Conservation (phyloP, 2,113 vertebrate genomes). For the Gymnorhina tibicen region DNA sequence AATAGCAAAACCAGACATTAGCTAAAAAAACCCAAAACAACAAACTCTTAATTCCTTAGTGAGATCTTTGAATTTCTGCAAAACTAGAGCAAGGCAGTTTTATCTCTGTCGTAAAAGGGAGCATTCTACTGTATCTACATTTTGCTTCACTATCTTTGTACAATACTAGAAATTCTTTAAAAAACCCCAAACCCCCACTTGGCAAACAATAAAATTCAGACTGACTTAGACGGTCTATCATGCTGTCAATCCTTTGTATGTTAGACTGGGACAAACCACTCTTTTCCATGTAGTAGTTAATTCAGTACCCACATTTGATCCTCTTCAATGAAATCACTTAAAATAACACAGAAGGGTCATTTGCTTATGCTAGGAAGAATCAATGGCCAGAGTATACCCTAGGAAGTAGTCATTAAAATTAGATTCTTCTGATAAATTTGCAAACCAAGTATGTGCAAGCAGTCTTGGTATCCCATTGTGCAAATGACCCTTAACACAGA, state of each 20-base stretch:
- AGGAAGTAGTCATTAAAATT: not conserved
- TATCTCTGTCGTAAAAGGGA: not conserved
- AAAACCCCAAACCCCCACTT: accelerated
- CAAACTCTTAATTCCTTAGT: not conserved
- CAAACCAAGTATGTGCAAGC: not conserved
- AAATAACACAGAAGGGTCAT: not conserved
- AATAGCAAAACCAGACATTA: not conserved
- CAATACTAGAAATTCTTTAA: not conserved
- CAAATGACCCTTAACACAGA: not conserved
- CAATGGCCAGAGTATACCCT: not conserved
- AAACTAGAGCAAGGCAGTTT: not conserved
- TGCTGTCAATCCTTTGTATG: not conserved
- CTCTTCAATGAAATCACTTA: not conserved
- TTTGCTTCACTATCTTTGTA: not conserved
- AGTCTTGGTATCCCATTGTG: not conserved
- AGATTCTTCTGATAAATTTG: not conserved
- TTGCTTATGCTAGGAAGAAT: not conserved
- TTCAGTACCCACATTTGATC: not conserved
- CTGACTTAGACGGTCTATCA: not conserved
- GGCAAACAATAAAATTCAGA: not conserved
- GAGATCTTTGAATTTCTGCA: not conserved
- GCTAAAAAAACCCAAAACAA: not conserved
- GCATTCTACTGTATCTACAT: not conserved
- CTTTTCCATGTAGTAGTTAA: not conserved
- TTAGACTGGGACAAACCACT: not conserved